These are phyloP conservation scores for Procambarus clarkii DNA, from an alignment of 1,140 invertebrate species.

Conservation along the genomic window DNA sequence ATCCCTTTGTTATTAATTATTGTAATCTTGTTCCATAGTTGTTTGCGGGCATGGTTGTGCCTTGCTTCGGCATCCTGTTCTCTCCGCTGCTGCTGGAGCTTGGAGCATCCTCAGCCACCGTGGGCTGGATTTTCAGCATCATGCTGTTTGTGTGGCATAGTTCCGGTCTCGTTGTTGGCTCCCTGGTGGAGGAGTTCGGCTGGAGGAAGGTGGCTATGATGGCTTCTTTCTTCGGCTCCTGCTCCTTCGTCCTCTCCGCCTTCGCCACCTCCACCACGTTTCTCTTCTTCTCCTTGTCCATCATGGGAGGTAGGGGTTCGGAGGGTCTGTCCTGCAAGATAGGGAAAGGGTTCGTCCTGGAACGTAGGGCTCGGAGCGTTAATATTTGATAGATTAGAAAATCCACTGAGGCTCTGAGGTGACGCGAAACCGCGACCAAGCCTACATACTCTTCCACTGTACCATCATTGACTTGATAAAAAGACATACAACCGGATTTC, in stretches of 20 bases:
- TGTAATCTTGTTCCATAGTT: neutral
- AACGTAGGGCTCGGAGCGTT: no score
- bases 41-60: neutral
- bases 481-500: no score
- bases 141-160: neutral
- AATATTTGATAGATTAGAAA: no score
- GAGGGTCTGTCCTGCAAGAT: no score
- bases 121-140: neutral
- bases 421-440: no score
- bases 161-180: neutral
- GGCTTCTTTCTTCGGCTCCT: neutral
- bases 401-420: no score
- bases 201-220: neutral
- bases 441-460: no score
- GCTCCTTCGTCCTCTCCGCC: neutral
- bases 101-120: neutral
- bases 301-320: neutral
- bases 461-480: no score
- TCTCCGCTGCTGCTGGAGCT: neutral
- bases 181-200: neutral
- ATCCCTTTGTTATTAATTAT: no score
- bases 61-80: conserved; percentile 12
- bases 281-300: neutral
- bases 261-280: neutral
- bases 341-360: no score